Evolutionary conservation across 2,888 invertebrate species (phyloP), one percentile per base, ranked within the genome.

Genomic region (Cybosia mesomella): DNA sequence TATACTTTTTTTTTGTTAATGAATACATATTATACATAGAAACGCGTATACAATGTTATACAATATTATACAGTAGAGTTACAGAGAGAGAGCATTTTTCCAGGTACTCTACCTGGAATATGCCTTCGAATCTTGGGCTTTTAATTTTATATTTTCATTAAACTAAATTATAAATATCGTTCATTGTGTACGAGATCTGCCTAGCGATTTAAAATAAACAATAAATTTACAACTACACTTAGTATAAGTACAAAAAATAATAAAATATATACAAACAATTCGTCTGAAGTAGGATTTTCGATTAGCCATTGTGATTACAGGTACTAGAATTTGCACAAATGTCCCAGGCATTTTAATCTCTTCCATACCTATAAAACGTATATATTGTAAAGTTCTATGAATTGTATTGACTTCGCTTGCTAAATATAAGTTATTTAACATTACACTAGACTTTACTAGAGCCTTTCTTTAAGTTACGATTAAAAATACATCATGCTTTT

Each of bases 171-270:
- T 59, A 59, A 58, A 22, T 59, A 59, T 21, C 13, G 15, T 13
- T 59, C 15, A 36, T 59, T 2, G 8, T 59, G 36, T 59, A 36
- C 58, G 58, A 59, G 58, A 59, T 59, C 58, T 59, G 36, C 36
- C 22, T 59, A 59, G 22, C 58, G 58, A 8, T 58, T 43, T 43
- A 18, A 43, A 43, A 43, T 58, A 58, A 58, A 34, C n/a, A 43
- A 55, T 21, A 58, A 9, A 21, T 36, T 34, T 36, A 58, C 21
- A 58, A 36, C 32, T 58, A 34, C 21, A 15, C 21, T 58, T 36
- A 24, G 11, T 13, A 55, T 22, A 55, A 15, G 7, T 24, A 28
- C 2, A 3, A 55, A 24, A 55, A n/a, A n/a, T n/a, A n/a, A n/a
- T n/a, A n/a, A 55, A 55, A 55, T 55, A 55, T 24, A 55, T 24